Base-by-base conservation (phyloP, 2,113 vertebrate genomes). In the Rhizomys pruinosus region DNA sequence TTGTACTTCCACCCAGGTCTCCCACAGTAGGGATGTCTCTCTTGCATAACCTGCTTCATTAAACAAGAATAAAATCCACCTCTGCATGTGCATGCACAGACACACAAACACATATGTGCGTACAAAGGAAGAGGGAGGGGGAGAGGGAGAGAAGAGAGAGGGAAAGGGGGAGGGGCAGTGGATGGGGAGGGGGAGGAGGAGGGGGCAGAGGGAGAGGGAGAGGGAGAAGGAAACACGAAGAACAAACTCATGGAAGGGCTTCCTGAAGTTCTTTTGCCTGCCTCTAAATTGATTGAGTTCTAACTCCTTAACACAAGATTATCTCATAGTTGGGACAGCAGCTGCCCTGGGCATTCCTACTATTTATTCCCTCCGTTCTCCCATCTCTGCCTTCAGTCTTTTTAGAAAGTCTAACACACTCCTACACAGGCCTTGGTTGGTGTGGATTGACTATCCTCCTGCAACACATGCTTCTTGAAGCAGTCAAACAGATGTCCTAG, bases 61-160 rank as follows among this genome's bases (percentile, higher is more conserved):
- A 85, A 96, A 77, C 63, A 89, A 89, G 73, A 89, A 87, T 80
- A 91, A 93, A 92, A 94, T 84, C 52, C n/a, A 89, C 55, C 61
- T 69, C 39, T 23, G 6, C 23, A 29, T n/a, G 23, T 25, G 22
- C 7, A 7, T 1, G 55, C 13, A 15, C n/a, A 44, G 63, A 25
- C 44, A n/a, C 10, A 19, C 2, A 47, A 57, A 19, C 42, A 27
- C 47, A 52, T 11, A n/a, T n/a, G n/a, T n/a, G n/a, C n/a, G n/a
- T n/a, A n/a, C n/a, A n/a, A n/a, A n/a, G n/a, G n/a, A n/a, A n/a
- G n/a, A n/a, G n/a, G n/a, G n/a, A n/a, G n/a, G n/a, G n/a, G n/a
- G n/a, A n/a, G n/a, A n/a, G n/a, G n/a, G n/a, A n/a, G n/a, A n/a
- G n/a, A n/a, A n/a, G n/a, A n/a, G n/a, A n/a, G n/a, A n/a, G n/a